phyloP scores from a whole-genome alignment of 2,113 vertebrate species.

The Embiotoca jacksoni region DNA sequence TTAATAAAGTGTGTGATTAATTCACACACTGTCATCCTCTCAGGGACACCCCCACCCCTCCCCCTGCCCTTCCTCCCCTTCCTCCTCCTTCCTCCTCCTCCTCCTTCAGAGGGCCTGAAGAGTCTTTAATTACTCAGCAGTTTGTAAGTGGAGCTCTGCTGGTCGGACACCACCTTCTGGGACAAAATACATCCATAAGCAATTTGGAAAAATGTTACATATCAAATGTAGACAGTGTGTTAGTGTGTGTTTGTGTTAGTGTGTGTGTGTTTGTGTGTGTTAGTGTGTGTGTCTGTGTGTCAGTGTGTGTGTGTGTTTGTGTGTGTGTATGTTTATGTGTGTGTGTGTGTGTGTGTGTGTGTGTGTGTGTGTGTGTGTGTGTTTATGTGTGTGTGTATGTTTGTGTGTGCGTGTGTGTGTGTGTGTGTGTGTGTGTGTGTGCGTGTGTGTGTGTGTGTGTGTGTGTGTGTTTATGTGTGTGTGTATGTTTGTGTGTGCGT shows the following conservation, averaged over 20 bases:
- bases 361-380: too few species aligned
- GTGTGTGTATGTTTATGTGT: too few species aligned
- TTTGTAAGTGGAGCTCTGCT: conserved; percentile 27
- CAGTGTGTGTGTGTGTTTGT: background rate
- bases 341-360: too few species aligned
- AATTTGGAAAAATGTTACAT: conserved; percentile 32
- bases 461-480: conserved; percentile 12
- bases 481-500: conserved; percentile 8
- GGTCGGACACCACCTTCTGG: conserved; percentile 34
- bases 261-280: background rate
- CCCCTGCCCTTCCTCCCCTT: background rate
- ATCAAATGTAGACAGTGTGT: conserved; percentile 38
- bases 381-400: background rate
- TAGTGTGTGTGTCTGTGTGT: background rate
- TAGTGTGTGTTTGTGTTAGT: conserved; percentile 3
- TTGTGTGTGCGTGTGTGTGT: background rate
- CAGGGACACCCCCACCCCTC: background rate
- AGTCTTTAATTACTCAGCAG: conserved; percentile 68
- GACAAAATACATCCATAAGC: conserved; percentile 25
- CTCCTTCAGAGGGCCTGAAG: conserved; percentile 44
- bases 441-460: too few species aligned
- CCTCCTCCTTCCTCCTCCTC: background rate
- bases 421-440: too few species aligned
- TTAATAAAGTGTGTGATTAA: conserved; percentile 73
- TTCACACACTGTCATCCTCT: conserved; percentile 65